Base-by-base conservation (phyloP, 30 jellyfish, hydroid and myxozoan genomes). In the Cassiopea andromeda region DNA sequence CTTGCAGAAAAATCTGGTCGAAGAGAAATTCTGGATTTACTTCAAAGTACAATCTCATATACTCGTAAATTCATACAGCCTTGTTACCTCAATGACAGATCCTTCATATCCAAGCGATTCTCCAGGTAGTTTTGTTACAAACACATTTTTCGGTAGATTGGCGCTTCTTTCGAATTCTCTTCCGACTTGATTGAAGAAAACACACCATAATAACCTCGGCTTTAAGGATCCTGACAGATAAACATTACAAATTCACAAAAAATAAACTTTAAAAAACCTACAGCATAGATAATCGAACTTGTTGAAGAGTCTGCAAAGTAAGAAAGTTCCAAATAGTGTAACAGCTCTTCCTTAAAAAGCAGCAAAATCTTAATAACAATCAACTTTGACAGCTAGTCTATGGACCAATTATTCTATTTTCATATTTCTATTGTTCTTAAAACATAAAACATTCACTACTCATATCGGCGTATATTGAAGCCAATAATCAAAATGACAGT, bases 121-220 rank as follows among this genome's bases (percentile, higher is more conserved):
- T 44, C 89, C 89, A 10, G 89, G 89, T 13, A 57, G 46, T 6
- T 60, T 50, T 60, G 89, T 80, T 1, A 80, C 80, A 43, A 80
- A 80, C 45, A 80, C 46, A 68, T 80, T 60, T 2, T 38, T 46
- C n/a, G 89, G 89, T 9, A 80, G 89, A 19, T 59, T 46, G 12
- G 27, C 2, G 16, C 44, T 60, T 9, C 38, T n/a, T 6, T n/a
- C 58, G 14, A 7, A 27, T 19, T 66, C 45, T 45, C 89, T 59
- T 9, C 80, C 80, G 10, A 80, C 44, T 44, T 80, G 89, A 61
- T 67, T 60, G 80, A 57, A 80, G 49, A 59, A 80, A 44, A 67
- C 89, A 60, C 89, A 60, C 89, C 89, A 80, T 14, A 80, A 48
- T 44, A 80, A 4, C 43, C 80, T 60, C 15, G 89, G 89, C 69